phyloP scores from a whole-genome alignment of 2,113 vertebrate genomes.

The Calidris pugnax region DNA sequence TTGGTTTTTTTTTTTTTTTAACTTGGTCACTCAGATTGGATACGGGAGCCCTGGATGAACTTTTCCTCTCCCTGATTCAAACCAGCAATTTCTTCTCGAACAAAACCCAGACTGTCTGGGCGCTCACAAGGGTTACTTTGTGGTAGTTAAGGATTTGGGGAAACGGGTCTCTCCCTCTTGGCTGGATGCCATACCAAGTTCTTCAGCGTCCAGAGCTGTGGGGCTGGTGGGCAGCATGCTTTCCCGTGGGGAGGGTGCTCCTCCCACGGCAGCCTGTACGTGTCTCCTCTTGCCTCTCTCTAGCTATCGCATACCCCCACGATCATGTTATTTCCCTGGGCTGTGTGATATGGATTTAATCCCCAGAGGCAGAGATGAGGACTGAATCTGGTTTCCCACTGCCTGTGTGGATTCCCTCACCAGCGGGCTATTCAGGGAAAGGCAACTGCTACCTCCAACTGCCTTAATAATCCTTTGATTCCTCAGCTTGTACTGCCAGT shows the following conservation, averaged over 20 bases:
- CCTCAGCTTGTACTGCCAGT: slow-evolving; percentile 64
- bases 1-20: background rate
- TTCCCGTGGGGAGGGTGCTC: background rate
- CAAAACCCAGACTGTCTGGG: slow-evolving; percentile 30
- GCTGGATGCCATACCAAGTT: background rate
- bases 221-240: background rate
- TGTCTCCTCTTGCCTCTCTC: slow-evolving; percentile 12
- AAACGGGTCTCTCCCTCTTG: slow-evolving; percentile 22
- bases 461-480: slow-evolving; percentile 65
- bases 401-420: slow-evolving; percentile 1
- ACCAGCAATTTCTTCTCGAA: slow-evolving; percentile 34
- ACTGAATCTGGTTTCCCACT: slow-evolving; percentile 34
- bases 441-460: slow-evolving; percentile 41
- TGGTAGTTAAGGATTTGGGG: slow-evolving; percentile 30
- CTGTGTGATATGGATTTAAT: background rate
- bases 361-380: background rate
- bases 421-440: background rate
- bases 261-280: background rate
- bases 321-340: background rate
- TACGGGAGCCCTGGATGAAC: slow-evolving; percentile 34
- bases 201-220: background rate
- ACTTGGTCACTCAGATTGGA: slow-evolving; percentile 7
- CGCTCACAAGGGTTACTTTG: slow-evolving; percentile 27
- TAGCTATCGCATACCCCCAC: background rate
- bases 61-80: slow-evolving; percentile 25